These are phyloP conservation scores for Entomobrya proxima DNA, from an alignment of 2,888 invertebrate species.

Conservation along the genomic window DNA sequence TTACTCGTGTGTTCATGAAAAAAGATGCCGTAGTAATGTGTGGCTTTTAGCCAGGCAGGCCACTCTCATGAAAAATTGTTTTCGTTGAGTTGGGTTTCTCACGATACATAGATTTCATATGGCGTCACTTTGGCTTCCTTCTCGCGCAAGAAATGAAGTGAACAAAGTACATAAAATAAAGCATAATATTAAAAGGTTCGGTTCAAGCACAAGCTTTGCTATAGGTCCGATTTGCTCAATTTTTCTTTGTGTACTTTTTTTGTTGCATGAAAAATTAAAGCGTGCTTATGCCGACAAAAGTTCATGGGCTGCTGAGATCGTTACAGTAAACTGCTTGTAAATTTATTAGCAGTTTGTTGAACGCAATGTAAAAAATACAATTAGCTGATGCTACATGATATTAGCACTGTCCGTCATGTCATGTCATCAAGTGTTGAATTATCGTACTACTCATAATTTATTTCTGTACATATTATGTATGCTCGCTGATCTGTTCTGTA, in stretches of 20 bases:
- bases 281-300: constrained; percentile 49
- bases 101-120: constrained; percentile 61
- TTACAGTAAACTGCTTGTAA: not conserved
- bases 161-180: constrained; percentile 64
- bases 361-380: too few relatives aligned
- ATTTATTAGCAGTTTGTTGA: not conserved
- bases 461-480: too few relatives aligned
- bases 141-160: constrained; percentile 38
- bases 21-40: constrained; percentile 16
- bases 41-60: not conserved
- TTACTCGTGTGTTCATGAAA: constrained; percentile 16
- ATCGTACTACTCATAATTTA: too few relatives aligned
- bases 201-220: not conserved
- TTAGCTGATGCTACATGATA: too few relatives aligned
- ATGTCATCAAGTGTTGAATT: too few relatives aligned
- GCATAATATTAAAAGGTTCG: not conserved
- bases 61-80: constrained; percentile 50
- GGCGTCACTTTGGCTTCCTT: constrained; percentile 57
- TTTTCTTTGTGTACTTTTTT: constrained; percentile 63
- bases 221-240: constrained; percentile 34
- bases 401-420: too few relatives aligned
- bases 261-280: constrained; percentile 63
- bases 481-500: too few relatives aligned
- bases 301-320: not conserved
- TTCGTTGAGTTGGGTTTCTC: constrained; percentile 18